Conservation (phyloP, 2,113 vertebrate species). For the Dicrurus megarhynchus region DNA sequence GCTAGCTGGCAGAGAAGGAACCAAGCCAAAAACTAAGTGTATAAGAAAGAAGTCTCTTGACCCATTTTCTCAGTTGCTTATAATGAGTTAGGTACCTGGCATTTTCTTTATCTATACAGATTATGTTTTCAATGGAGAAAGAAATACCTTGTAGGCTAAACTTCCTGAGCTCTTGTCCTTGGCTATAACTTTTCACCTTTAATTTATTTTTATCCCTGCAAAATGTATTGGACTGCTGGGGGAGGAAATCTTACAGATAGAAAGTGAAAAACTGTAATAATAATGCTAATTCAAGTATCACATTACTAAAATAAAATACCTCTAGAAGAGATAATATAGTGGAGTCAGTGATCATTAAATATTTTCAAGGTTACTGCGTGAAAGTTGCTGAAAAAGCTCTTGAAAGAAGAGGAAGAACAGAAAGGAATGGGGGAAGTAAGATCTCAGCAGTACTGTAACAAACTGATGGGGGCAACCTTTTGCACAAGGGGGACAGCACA, state of each 20-base stretch:
- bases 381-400: neutral
- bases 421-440: neutral
- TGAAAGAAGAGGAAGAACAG: neutral
- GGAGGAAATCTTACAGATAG: neutral
- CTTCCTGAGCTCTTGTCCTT: neutral
- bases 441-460: neutral
- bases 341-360: neutral
- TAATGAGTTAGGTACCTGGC: neutral
- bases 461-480: neutral
- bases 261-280: constrained; percentile 28
- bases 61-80: neutral
- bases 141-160: neutral
- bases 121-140: neutral
- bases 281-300: constrained; percentile 36
- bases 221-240: neutral
- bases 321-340: neutral
- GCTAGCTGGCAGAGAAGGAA: neutral
- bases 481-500: neutral
- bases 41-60: neutral
- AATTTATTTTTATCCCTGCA: constrained; percentile 37
- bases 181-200: constrained; percentile 39
- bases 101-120: neutral
- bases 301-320: constrained; percentile 36
- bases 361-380: constrained; percentile 26
- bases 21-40: neutral